Conservation (phyloP, 2,797 vertebrate species). For the Buceros bicornis region DNA sequence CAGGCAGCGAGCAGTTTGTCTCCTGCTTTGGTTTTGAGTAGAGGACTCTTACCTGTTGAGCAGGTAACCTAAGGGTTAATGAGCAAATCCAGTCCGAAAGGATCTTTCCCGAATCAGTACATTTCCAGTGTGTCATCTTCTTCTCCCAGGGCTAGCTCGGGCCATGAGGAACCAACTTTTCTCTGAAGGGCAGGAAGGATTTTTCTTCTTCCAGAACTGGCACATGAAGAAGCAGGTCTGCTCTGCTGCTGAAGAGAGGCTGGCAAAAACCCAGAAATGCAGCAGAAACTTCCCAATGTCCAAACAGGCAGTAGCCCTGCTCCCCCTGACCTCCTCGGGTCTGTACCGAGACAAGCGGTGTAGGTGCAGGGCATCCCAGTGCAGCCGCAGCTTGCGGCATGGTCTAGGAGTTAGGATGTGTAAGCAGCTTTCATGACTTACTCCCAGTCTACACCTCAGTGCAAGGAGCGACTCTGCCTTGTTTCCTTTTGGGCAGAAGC, state of each 20-base stretch:
- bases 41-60: not conserved
- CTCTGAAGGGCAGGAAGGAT: not conserved
- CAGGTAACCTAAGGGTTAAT: not conserved
- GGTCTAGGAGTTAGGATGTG: not conserved
- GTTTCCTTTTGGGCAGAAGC: not conserved
- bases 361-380: not conserved
- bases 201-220: not conserved
- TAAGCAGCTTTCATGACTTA: not conserved
- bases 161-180: not conserved
- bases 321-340: not conserved
- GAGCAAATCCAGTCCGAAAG: not conserved
- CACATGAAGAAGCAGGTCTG: not conserved
- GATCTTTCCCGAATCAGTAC: not conserved
- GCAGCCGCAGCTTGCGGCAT: not conserved
- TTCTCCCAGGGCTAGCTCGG: not conserved
- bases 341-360: not conserved
- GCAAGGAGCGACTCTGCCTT: not conserved
- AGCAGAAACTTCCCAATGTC: not conserved
- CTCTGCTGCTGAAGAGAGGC: not conserved
- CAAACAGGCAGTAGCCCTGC: rapidly evolving
- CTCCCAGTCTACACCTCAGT: not conserved
- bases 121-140: not conserved
- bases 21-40: not conserved
- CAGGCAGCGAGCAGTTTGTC: not conserved
- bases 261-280: not conserved